Base-by-base conservation (phyloP, 2,797 vertebrate genomes). In the Rhinogobio ventralis region DNA sequence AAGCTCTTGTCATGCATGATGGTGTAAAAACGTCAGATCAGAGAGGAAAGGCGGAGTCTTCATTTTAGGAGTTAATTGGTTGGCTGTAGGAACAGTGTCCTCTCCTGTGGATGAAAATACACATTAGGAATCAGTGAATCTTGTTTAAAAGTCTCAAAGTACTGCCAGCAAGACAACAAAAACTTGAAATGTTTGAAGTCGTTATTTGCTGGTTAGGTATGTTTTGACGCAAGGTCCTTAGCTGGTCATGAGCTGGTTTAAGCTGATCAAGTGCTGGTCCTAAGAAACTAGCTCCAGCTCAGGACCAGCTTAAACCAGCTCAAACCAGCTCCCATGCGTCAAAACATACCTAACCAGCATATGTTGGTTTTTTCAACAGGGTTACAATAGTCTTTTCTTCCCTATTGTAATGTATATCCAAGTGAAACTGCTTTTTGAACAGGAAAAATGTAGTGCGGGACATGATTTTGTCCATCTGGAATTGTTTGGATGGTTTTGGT, bases 31-130 rank as follows among this genome's bases (percentile, higher is more conserved):
- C 76, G 13, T 71, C 46, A 49, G 73, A 33, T 72, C 66, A 51
- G 69, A 87, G 69, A 78, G 46, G 51, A 7, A 15, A 36, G 25
- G 30, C 2, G 25, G 46, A 11, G 60, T 74, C 46, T 79, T 45
- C 72, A 42, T 68, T 83, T 83, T 90, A 92, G 51, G 90, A 91
- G 49, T 89, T 84, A 66, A 85, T 86, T 7, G 53, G 90, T 3
- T 92, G 91, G 84, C 23, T 90, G 69, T 86, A 91, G 64, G 93
- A 92, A 86, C 95, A 96, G 86, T 92, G 91, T 28, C 95, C 94
- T 7, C 77, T 90, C 86, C 95, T 94, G 84, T 45, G 69, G 23
- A 81, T 15, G 45, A 86, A n/a, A 69, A 51, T 7, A 3, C 49
- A 64, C n/a, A 71, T 66, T 33, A 23, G 66, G 30, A 74, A 25